Evolutionary conservation across 2,113 vertebrate species (phyloP), one percentile per base, ranked within the genome.

Genomic region (Cynoglossus semilaevis): DNA sequence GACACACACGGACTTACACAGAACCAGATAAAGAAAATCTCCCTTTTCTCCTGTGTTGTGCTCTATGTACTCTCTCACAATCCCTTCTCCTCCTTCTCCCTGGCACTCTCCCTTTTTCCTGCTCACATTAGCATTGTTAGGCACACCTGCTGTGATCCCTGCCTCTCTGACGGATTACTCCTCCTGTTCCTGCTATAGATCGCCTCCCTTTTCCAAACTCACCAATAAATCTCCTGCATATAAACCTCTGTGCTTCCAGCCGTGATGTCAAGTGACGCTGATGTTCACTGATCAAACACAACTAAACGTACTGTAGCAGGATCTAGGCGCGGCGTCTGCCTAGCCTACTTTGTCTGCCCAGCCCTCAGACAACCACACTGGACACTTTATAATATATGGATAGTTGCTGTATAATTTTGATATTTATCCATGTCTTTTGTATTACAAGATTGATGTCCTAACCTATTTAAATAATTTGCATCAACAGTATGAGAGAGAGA

Each of bases 121-220:
- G 45, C 34, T 51, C 50, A 55, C 79, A 81, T 88, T 83, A 86
- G 77, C 79, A 86, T 86, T 80, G 69, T 80, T 75, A 51, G 72
- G 62, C 77, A 80, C 81, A 87, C 84, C 83, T 83, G 81, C 82
- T 77, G 70, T 87, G 84, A 85, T 83, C 81, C 76, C 54, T 74
- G 75, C 81, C 84, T 54, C 68, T 47, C 84, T 86, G 84, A 87
- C 70, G 13, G 83, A 89, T 87, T 77, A 84, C 74, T 70, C 74
- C 65, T 60, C 65, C 65, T 41, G 43, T 51, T 72, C 79, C 72
- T 34, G 56, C 62, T 77, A 83, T 85, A 79, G 85, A 87, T 83
- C 70, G 58, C 64, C 51, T 69, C 58, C 65, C 50, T 61, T 35
- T 37, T 56, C 55, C 65, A 22, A n/a, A 15, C 58, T 53, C 67